Base-by-base conservation (phyloP, 2,888 invertebrate genomes). In the Sisyra terminalis region DNA sequence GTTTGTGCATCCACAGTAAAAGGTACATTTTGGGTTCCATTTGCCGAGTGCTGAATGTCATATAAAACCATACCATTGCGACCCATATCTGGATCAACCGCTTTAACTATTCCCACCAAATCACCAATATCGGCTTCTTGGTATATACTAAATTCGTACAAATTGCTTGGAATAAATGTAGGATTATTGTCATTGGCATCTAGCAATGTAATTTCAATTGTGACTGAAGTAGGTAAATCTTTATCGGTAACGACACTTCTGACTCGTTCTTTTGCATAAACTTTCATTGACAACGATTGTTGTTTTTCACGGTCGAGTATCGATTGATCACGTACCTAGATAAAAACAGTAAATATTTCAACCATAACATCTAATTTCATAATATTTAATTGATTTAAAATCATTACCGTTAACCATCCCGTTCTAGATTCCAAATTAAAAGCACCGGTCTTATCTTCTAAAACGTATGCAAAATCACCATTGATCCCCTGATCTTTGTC, bases 161-260 rank as follows among this genome's bases (percentile, higher is more conserved):
- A 65, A 58, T 88, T 88, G 44, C 76, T 81, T 3, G 86, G 83
- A 16, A 84, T 71, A 54, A 90, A 92, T 17, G 76, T 75, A 1
- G 93, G 92, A 51, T 84, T 85, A 53, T 92, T 90, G 56, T 93
- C 92, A 56, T 93, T 93, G 11, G 90, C 85, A 56, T 93, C 92
- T 0, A 85, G 65, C 17, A 92, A 60, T 0, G 82, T 80, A 1
- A 92, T 81, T 63, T 86, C 85, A 0, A 89, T 82, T 32, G 73
- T 73, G 0, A 86, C 87, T 16, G 67, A 68, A 36, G 71, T 71
- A 11, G 60, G 57, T 1, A 57, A 58, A 37, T 62, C 52, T 46
- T 63, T 66, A 13, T 69, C 74, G 0, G 65, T 60, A 1, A 78
- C 73, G 2, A 83, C 73, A 49, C 76, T 79, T 1, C 75, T 75